Percentiles rank a stretch among this genome's conserved stretches.
phyloP scores from a whole-genome alignment of 2,888 invertebrate species.

The Rhagium mordax region DNA sequence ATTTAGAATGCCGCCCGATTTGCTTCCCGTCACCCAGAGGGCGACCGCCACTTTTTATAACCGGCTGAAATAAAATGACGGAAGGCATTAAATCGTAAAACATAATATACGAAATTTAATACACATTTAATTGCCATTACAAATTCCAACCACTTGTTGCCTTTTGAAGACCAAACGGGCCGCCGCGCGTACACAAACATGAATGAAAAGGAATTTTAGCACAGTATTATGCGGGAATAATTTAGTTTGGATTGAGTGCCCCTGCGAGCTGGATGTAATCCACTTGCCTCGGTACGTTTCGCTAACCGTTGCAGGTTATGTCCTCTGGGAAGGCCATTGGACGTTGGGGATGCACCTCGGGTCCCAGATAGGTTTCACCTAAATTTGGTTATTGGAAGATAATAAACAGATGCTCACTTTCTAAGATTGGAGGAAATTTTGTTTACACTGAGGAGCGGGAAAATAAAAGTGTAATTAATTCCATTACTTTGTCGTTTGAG shows the following conservation, averaged over 20 bases:
- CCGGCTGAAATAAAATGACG: neutral
- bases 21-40: neutral
- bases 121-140: conserved; percentile 49
- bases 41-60: neutral
- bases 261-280: neutral
- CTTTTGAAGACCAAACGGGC: conserved; percentile 31
- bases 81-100: conserved; percentile 25
- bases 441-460: too few species aligned
- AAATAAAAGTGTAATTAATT: too few species aligned
- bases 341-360: too few species aligned
- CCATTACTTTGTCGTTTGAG: too few species aligned
- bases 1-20: neutral
- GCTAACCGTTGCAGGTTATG: neutral
- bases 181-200: conserved; percentile 9
- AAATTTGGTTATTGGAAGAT: too few species aligned
- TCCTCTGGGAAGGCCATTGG: neutral
- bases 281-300: neutral
- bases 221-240: neutral
- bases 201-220: conserved; percentile 22
- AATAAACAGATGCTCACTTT: too few species aligned
- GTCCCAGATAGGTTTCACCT: too few species aligned
- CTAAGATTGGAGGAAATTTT: too few species aligned
- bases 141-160: conserved; percentile 53
- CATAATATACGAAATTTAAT: conserved; percentile 41
- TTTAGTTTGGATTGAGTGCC: neutral